Evolutionary conservation across 1,140 invertebrate species (phyloP), one percentile per base, ranked within the genome.

Genomic region (Eueides isabella): DNA sequence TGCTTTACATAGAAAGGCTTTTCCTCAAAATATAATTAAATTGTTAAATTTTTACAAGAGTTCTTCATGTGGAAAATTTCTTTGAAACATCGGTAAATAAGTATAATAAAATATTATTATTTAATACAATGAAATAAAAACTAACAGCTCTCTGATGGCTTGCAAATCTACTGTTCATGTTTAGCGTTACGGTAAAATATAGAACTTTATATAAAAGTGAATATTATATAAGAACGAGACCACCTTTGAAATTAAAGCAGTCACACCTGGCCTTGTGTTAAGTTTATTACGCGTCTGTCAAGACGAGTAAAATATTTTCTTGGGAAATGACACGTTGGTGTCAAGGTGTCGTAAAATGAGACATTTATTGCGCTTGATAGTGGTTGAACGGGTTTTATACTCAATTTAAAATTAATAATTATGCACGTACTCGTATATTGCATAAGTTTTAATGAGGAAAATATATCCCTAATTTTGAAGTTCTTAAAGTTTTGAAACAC

Each of bases 291-390:
- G n/a, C 75, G 72, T 78, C 75, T 80, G 75, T 76, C 67, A 67
- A 70, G 67, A 61, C 65, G 71, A 68, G 76, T 73, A 72, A 78
- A 77, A 80, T 80, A 84, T 81, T 80, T 80, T 80, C 31, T 41
- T 68, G 72, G 67, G 76, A 75, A 83, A 83, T 83, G 80, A 84
- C 78, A 69, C 75, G 73, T 26, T 55, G 61, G 76, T 70, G 75
- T 74, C 69, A 76, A 75, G 71, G 64, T 69, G 79, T 84, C 84
- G 81, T 86, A 85, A 86, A 85, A 68, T 77, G 48, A 69, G 79
- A 84, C 81, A 75, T 84, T 84, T 86, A 86, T 86, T 83, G 77
- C 84, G 69, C 83, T 80, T 83, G 78, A 84, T 82, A 80, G 74
- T 74, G 84, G 77, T 79, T 80, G 78, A 35, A 72, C 48, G 29